Base-by-base conservation (phyloP, 2,113 vertebrate genomes). In the Bagarius yarrelli region DNA sequence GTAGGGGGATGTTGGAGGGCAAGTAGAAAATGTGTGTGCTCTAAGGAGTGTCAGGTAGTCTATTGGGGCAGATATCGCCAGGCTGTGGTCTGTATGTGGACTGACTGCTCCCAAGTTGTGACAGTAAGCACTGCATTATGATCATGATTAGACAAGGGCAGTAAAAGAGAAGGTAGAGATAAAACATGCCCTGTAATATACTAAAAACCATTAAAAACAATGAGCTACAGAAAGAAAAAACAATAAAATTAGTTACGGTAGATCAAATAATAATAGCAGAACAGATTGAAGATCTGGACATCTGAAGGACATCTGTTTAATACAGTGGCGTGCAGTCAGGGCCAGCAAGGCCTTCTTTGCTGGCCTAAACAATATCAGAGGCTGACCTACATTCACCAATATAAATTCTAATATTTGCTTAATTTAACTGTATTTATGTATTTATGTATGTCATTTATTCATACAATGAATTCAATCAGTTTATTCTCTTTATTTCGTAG, bases 71-170 rank as follows among this genome's bases (percentile, higher is more conserved):
- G 71, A 64, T 85, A 85, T 80, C 86, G 89, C 88, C 90, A 92
- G 92, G 86, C 88, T 91, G 90, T 85, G 83, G 86, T 85, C 88
- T 92, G 91, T 92, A 89, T 89, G 92, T 92, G 89, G 84, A 80
- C 89, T 89, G 92, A 87, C 92, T 94, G 93, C 93, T 94, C 88
- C 92, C 90, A 89, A 91, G 92, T 92, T 92, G 92, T 93, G 92
- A 92, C 90, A 90, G 91, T 85, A 89, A 90, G 88, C 84, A 83
- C 86, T 86, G 87, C 93, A 91, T 93, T 93, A 94, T 93, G 93
- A 93, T 91, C 90, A 91, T 91, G 93, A 93, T 94, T 93, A 94
- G 72, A 66, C 55, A 52, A 78, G 81, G 61, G 16, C 40, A 25
- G 40, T 64, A 55, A 21, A 19, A 16, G 30, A 70, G 9, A n/a